A percentile compares a stretch with the other conserved stretches of the same genome.
phyloP scores from a whole-genome alignment of 2,113 vertebrate species.

The Xenopus borealis region DNA sequence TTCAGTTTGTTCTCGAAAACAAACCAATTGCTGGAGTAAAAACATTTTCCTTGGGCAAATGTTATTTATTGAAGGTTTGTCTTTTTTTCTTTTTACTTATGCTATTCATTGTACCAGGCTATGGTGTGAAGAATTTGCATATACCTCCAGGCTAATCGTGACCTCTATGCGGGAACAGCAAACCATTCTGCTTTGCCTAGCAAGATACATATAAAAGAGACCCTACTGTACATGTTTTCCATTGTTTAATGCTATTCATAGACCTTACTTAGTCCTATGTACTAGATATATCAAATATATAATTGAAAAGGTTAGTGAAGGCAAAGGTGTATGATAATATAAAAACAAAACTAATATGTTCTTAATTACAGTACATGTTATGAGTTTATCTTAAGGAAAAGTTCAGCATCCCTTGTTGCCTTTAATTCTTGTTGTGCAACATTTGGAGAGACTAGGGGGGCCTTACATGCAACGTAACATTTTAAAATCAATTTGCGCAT shows the following conservation, averaged over 20 bases:
- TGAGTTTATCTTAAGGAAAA: too few species aligned
- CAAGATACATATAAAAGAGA: slow-evolving; percentile 37
- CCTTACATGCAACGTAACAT: slow-evolving; percentile 14
- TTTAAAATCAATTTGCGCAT: slow-evolving; percentile 1
- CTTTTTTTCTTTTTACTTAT: slow-evolving; percentile 65
- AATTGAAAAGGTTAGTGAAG: neutral
- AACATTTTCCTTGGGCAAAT: neutral
- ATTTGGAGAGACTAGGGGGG: slow-evolving; percentile 17
- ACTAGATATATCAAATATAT: neutral
- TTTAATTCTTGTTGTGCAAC: neutral
- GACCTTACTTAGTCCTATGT: slow-evolving; percentile 7
- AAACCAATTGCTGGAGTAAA: neutral
- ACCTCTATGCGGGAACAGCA: slow-evolving; percentile 68
- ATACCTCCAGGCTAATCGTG: slow-evolving; percentile 73
- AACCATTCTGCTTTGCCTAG: slow-evolving; percentile 46
- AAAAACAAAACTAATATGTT: too few species aligned
- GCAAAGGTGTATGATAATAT: too few species aligned
- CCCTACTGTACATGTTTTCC: slow-evolving; percentile 11
- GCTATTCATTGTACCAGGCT: slow-evolving; percentile 45
- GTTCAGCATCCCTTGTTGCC: neutral
- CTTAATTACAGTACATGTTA: too few species aligned
- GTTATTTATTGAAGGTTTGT: slow-evolving; percentile 18
- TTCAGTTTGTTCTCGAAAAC: neutral
- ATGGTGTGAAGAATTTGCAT: slow-evolving; percentile 70
- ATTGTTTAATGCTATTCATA: slow-evolving; percentile 23